Evolutionary conservation across 2,888 invertebrate species (phyloP).

Genomic region (Drosophila quinaria): DNA sequence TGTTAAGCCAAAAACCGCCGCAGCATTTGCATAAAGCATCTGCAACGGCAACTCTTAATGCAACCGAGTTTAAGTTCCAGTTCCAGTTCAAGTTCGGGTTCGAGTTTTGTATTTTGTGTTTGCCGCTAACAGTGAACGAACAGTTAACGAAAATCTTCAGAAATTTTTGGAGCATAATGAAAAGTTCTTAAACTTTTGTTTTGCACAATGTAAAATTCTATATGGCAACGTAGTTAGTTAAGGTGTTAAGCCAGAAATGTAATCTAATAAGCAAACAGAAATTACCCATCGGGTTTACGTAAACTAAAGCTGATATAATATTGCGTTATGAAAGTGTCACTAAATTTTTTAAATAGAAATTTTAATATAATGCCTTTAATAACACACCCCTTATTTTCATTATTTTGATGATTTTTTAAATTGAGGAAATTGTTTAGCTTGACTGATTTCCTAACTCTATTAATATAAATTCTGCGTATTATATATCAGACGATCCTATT

Average conservation of each 20-base stretch:
- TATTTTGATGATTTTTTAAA: no score
- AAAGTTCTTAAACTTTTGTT: slow-evolving; percentile 29
- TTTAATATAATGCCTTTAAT: no score
- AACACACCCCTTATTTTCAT: no score
- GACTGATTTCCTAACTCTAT: no score
- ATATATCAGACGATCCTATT: no score
- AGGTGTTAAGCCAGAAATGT: background rate
- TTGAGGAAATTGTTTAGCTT: no score
- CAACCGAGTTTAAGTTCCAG: slow-evolving; percentile 17
- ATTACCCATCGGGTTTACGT: background rate
- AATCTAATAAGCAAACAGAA: background rate
- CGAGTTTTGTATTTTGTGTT: slow-evolving; percentile 23
- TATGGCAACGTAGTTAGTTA: slow-evolving; percentile 34
- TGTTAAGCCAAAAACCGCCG: slow-evolving; percentile 56
- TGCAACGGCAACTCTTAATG: slow-evolving; percentile 36
- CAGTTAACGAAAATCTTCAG: slow-evolving; percentile 33
- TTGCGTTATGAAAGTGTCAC: no score
- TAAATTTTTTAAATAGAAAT: no score
- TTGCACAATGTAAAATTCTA: slow-evolving; percentile 20
- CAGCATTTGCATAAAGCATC: slow-evolving; percentile 64
- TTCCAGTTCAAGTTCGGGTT: slow-evolving; percentile 1
- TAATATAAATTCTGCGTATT: no score
- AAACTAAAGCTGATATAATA: no score
- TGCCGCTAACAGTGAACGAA: slow-evolving; percentile 28
- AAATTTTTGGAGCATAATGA: slow-evolving; percentile 38